Percentiles rank a stretch among this genome's conserved stretches.
These are phyloP conservation scores for Eretmochelys imbricata DNA, from an alignment of 2,113 vertebrate genomes.

Conservation along the genomic window DNA sequence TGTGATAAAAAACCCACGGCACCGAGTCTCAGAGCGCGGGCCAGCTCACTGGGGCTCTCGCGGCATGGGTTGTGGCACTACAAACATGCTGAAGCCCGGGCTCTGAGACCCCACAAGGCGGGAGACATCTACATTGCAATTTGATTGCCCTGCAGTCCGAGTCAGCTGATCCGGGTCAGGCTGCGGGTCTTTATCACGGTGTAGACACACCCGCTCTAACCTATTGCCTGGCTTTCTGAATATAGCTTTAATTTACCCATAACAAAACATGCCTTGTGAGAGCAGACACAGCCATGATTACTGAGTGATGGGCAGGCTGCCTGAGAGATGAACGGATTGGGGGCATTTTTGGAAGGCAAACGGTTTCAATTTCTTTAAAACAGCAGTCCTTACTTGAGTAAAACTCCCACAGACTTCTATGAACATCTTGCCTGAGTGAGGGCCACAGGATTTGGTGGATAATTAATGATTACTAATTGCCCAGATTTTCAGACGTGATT, in stretches of 20 bases:
- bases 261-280: neutral
- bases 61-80: neutral
- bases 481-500: neutral
- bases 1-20: neutral
- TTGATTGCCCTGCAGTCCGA: neutral
- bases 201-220: neutral
- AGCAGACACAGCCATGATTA: neutral
- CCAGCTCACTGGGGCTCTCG: neutral
- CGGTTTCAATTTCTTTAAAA: neutral
- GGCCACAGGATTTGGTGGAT: neutral
- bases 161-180: neutral
- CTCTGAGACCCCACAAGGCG: no score
- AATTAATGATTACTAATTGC: neutral
- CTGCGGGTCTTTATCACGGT: neutral
- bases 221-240: neutral
- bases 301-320: neutral
- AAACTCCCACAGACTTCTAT: neutral
- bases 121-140: neutral
- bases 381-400: neutral
- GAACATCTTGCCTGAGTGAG: neutral
- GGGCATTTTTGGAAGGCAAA: neutral
- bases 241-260: neutral
- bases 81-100: neutral
- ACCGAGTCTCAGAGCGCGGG: neutral
- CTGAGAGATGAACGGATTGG: neutral